Evolutionary conservation across 2,113 vertebrate species (phyloP), one percentile per base, ranked within the genome.

Genomic region (Pachypanchax playfairii): DNA sequence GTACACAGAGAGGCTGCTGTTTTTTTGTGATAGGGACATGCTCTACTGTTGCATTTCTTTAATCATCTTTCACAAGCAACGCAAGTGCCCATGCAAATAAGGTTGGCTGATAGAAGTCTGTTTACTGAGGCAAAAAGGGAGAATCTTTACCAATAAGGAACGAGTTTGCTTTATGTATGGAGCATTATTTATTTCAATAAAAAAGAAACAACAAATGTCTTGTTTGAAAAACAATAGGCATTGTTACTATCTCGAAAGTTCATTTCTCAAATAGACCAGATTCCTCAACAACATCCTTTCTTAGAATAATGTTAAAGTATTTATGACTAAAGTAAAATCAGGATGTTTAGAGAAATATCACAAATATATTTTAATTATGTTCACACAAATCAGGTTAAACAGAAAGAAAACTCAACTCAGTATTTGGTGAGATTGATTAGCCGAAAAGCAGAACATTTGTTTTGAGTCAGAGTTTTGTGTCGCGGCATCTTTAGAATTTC

Each of bases 101-200:
- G 51, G 52, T 60, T n/a, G 55, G 57, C 53, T 55, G 60, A 74
- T 75, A 70, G 79, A 73, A 78, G 50, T 57, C 60, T 72, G 50
- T 80, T 83, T 76, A 57, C 72, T 38, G 48, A 73, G 60, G 64
- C 70, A 85, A 85, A n/a, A n/a, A 84, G 31, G n/a, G 54, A 55
- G 67, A 54, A 73, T 73, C 62, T 54, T n/a, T 56, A 69, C 82
- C 71, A 75, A 70, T 83, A 77, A 83, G 70, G 44, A 73, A 81
- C 61, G 63, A 52, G 64, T 25, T 71, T 73, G 41, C n/a, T 61
- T 29, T 57, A 24, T 75, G 62, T 65, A 57, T 22, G 38, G 50
- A 2, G 18, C 51, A 39, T 46, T 65, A 59, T 80, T 60, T 76
- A 47, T 76, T 76, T 47, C 20, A 39, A 20, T 61, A 28, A 72